Percentiles rank a stretch among this genome's conserved stretches.
These are phyloP conservation scores for Axea sp. DNA, from an alignment of 2,888 invertebrate species.

Conservation along the genomic window DNA sequence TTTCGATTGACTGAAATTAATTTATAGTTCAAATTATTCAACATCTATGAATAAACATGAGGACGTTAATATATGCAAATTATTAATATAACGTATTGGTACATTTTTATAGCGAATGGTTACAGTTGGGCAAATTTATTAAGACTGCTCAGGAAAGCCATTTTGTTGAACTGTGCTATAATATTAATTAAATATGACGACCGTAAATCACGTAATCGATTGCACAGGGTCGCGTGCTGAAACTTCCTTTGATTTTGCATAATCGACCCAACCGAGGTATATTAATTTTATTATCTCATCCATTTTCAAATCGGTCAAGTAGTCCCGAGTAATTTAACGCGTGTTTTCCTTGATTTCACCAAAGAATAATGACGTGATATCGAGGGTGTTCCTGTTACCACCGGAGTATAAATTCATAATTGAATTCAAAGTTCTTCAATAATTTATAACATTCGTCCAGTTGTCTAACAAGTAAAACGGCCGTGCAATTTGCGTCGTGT, in stretches of 20 bases:
- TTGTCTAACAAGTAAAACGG: slow-evolving; percentile 2
- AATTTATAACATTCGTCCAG: slow-evolving; percentile 34
- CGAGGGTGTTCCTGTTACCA: not conserved
- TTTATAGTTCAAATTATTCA: too few relatives aligned
- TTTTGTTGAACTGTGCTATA: too few relatives aligned
- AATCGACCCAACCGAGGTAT: slow-evolving; percentile 39
- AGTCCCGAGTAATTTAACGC: slow-evolving; percentile 33
- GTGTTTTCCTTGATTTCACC: slow-evolving; percentile 18
- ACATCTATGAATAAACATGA: too few relatives aligned
- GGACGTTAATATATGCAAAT: too few relatives aligned
- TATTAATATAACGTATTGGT: too few relatives aligned
- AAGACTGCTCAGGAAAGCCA: too few relatives aligned
- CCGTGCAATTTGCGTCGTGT: slow-evolving; percentile 1
- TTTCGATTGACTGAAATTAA: too few relatives aligned
- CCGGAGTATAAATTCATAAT: slow-evolving; percentile 14
- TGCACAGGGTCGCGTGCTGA: slow-evolving; percentile 34
- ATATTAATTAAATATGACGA: slow-evolving; percentile 25
- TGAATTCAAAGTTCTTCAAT: slow-evolving; percentile 18
- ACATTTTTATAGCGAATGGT: too few relatives aligned
- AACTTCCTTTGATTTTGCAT: slow-evolving; percentile 47
- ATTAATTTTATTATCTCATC: slow-evolving; percentile 54
- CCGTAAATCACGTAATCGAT: slow-evolving; percentile 49
- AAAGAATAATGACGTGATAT: slow-evolving; percentile 23
- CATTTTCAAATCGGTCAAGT: slow-evolving; percentile 41
- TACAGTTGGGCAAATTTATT: too few relatives aligned